Evolutionary conservation across 2,797 vertebrate genomes (phyloP).

Genomic region (Rhodeus uyekii): DNA sequence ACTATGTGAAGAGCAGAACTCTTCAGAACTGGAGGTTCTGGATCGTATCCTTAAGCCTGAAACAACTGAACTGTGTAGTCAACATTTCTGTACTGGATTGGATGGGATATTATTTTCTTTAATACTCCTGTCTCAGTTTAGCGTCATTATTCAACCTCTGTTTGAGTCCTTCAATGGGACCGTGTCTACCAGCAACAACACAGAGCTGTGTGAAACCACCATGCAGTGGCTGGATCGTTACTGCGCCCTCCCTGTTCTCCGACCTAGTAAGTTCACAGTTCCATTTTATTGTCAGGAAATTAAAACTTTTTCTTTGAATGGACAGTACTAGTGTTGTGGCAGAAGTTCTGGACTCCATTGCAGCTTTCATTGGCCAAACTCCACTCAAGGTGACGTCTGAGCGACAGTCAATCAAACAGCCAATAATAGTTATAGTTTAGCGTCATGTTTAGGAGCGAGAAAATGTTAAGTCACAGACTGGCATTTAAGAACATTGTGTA

Average conservation of each 20-base stretch:
- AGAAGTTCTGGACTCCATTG: not conserved
- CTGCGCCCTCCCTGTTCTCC: slow-evolving; percentile 88
- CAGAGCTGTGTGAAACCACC: slow-evolving; percentile 85
- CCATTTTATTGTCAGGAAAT: not conserved
- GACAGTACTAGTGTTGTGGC: not conserved
- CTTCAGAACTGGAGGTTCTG: slow-evolving; percentile 98
- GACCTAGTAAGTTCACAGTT: slow-evolving; percentile 86
- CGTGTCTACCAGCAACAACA: slow-evolving; percentile 86
- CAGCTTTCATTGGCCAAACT: not conserved
- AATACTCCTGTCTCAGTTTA: slow-evolving; percentile 80
- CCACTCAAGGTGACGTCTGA: not conserved
- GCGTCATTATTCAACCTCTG: slow-evolving; percentile 93
- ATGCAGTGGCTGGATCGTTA: slow-evolving; percentile 90
- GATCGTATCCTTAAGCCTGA: slow-evolving; percentile 89
- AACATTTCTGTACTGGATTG: not conserved
- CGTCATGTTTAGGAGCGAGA: not conserved
- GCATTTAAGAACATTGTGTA: not conserved
- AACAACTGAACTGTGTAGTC: not conserved
- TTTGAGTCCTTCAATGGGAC: slow-evolving; percentile 93
- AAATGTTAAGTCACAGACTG: not conserved
- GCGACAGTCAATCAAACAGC: not conserved
- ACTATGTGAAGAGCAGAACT: slow-evolving; percentile 89
- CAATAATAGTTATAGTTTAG: not conserved
- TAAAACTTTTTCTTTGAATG: not conserved
- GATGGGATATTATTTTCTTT: slow-evolving; percentile 39